Evolutionary conservation across 2,797 vertebrate genomes (phyloP).

Genomic region (Mus spretus): DNA sequence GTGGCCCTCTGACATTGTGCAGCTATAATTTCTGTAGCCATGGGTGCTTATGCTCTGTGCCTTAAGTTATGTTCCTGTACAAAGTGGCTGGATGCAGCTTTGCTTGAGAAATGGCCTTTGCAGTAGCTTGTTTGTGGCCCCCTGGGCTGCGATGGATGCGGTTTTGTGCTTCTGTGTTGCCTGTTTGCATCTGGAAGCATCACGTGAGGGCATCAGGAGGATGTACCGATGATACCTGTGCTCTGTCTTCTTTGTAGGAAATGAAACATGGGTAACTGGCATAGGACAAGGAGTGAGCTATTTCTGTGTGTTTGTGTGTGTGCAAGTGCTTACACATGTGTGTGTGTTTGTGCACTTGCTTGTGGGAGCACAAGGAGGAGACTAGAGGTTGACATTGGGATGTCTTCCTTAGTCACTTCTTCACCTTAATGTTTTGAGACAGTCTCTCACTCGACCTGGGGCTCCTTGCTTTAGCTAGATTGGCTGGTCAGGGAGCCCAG

Average conservation of each 20-base stretch:
- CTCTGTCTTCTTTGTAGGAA: not conserved
- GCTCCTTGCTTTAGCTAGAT: not conserved
- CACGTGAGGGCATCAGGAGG: not conserved
- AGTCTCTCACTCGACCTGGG: not conserved
- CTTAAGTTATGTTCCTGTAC: not conserved
- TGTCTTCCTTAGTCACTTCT: not conserved
- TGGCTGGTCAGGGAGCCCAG: not conserved
- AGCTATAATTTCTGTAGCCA: not conserved
- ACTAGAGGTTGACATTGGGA: not conserved
- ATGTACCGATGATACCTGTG: accelerated
- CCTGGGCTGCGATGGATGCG: not conserved
- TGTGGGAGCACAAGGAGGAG: not conserved
- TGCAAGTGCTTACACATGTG: not conserved
- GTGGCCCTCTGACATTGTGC: not conserved
- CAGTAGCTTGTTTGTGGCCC: not conserved
- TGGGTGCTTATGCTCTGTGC: not conserved
- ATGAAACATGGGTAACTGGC: not conserved
- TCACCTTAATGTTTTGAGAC: not conserved
- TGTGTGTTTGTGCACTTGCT: not conserved
- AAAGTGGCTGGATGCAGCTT: not conserved
- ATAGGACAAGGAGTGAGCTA: not conserved
- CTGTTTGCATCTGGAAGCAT: not conserved
- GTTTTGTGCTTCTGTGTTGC: not conserved
- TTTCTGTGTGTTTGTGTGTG: not conserved
- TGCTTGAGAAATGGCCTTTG: not conserved